Evolutionary conservation across 2,888 invertebrate species (phyloP).

Genomic region (Xanthia togata): DNA sequence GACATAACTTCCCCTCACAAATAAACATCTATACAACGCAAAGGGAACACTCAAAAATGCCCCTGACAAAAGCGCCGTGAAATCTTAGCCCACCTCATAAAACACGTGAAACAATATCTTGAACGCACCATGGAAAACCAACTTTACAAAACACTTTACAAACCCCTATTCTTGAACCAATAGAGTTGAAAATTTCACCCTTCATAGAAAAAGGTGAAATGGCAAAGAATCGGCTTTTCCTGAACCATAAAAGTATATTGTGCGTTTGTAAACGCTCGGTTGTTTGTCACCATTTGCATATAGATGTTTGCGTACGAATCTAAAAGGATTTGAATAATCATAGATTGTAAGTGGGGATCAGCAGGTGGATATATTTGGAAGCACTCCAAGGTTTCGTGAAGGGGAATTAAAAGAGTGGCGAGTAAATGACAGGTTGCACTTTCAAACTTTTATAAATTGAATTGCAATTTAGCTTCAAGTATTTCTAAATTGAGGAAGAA

Average conservation of each 20-base stretch:
- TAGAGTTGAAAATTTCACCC: slow-evolving; percentile 61
- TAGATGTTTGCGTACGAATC: slow-evolving; percentile 78
- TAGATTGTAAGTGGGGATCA: slow-evolving; percentile 61
- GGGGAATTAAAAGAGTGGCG: slow-evolving; percentile 45
- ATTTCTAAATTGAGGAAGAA: slow-evolving; percentile 10
- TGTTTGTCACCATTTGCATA: slow-evolving; percentile 90
- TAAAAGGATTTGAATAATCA: slow-evolving; percentile 72
- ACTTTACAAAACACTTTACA: slow-evolving; percentile 11
- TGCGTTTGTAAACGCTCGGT: slow-evolving; percentile 88
- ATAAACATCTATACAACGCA: slow-evolving; percentile 75
- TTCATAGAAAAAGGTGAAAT: slow-evolving; percentile 55
- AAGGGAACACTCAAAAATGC: slow-evolving; percentile 84
- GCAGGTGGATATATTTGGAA: slow-evolving; percentile 65
- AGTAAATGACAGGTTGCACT: slow-evolving; percentile 34
- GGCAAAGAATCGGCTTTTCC: slow-evolving; percentile 83
- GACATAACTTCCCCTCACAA: slow-evolving; percentile 74
- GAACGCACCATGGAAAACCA: slow-evolving; percentile 67
- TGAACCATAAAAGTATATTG: slow-evolving; percentile 89
- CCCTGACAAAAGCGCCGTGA: slow-evolving; percentile 82
- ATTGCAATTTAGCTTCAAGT: slow-evolving; percentile 28
- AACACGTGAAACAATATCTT: slow-evolving; percentile 90
- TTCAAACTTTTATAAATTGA: slow-evolving; percentile 38
- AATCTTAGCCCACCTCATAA: slow-evolving; percentile 89
- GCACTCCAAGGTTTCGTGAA: slow-evolving; percentile 41
- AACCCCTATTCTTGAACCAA: slow-evolving; percentile 23